phyloP scores from a whole-genome alignment of 1,140 invertebrate species.

The Neodiprion lecontei region DNA sequence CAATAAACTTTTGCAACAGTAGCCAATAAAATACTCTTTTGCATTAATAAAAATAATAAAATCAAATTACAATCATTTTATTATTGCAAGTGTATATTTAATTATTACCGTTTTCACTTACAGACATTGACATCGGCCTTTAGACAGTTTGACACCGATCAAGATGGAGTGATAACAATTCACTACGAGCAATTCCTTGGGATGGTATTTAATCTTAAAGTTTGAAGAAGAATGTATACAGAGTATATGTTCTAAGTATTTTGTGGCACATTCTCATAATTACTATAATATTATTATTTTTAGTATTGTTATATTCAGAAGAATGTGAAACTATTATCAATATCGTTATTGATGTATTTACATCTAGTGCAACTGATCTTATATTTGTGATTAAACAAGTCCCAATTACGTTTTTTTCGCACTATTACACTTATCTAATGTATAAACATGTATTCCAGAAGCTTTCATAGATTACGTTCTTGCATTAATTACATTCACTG shows the following conservation, averaged over 20 bases:
- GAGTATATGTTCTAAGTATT: neutral
- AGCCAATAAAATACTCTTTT: slow-evolving; percentile 7
- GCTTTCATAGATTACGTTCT: too few species aligned
- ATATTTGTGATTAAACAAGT: too few species aligned
- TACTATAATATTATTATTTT: neutral
- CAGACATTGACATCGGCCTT: slow-evolving; percentile 92
- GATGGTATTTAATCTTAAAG: slow-evolving; percentile 93
- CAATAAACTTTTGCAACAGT: neutral
- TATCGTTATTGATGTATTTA: neutral
- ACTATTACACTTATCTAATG: too few species aligned
- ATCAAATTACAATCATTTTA: slow-evolving; percentile 18
- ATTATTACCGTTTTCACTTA: slow-evolving; percentile 53
- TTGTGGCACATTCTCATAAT: neutral
- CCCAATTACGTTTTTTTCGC: too few species aligned
- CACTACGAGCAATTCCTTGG: slow-evolving; percentile 97
- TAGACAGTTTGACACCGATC: slow-evolving; percentile 88
- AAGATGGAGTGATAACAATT: slow-evolving; percentile 95
- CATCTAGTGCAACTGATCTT: neutral
- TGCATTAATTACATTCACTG: too few species aligned
- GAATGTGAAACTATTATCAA: neutral
- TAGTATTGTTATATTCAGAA: neutral
- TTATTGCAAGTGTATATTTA: slow-evolving; percentile 16
- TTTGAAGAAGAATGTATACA: slow-evolving; percentile 63
- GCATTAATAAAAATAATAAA: neutral
- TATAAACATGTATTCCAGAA: too few species aligned